Conservation (phyloP, 2,888 invertebrate species). For the Coelopa pilipes region DNA sequence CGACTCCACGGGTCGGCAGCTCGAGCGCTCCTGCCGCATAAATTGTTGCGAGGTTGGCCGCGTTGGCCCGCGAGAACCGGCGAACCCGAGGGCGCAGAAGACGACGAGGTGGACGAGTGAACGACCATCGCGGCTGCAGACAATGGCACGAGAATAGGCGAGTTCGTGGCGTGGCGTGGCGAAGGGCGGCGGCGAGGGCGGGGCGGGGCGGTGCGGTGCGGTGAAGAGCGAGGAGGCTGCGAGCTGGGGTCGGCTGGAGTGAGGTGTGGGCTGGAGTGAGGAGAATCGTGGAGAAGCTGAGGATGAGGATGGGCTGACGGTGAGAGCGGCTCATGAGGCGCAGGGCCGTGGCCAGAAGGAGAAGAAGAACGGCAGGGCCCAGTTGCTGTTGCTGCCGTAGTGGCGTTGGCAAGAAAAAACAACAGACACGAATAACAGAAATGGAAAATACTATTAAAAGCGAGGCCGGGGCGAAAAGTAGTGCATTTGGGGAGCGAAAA, state of each 20-base stretch:
- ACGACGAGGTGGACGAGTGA: conserved; percentile 14
- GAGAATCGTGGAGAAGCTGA: not conserved
- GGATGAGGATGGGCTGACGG: too few species aligned
- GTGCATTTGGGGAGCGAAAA: not conserved
- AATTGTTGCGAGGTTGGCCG: conserved; percentile 20
- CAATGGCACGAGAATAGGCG: conserved; percentile 12
- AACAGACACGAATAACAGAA: not conserved
- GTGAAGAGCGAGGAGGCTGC: too few species aligned
- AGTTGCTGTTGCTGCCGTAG: not conserved
- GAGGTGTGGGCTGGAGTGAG: not conserved
- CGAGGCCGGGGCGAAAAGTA: not conserved
- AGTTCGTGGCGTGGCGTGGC: not conserved
- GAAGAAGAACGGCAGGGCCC: not conserved
- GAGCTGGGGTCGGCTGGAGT: not conserved
- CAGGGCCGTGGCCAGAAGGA: too few species aligned
- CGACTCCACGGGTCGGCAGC: not conserved
- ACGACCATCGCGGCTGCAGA: conserved; percentile 29
- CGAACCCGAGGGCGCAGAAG: not conserved
- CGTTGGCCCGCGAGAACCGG: conserved; percentile 5
- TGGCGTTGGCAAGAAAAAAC: not conserved
- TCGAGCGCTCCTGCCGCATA: conserved; percentile 3
- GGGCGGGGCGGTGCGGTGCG: not conserved
- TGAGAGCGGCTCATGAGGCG: too few species aligned
- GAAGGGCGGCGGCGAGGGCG: not conserved
- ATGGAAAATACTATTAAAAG: too few species aligned